Conservation (phyloP, 2,113 vertebrate genomes). For the Ondatra zibethicus region DNA sequence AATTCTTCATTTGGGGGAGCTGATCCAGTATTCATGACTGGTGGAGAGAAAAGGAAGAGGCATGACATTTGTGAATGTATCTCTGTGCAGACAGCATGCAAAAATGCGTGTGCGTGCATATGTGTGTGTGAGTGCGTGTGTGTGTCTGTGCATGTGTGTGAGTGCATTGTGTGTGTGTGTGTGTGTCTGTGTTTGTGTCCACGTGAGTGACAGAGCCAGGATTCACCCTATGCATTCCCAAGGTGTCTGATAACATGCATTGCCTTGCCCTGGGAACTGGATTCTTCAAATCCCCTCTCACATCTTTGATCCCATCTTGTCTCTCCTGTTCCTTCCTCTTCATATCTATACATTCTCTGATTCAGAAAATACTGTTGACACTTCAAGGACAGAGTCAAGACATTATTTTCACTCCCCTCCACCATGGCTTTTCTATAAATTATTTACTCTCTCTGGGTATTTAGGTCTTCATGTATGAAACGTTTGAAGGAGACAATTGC, state of each 20-base stretch:
- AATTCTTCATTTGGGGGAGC: neutral
- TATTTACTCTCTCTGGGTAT: neutral
- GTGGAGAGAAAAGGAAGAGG: neutral
- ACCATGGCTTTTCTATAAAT: neutral
- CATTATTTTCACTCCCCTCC: neutral
- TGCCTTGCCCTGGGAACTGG: neutral
- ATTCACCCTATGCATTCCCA: neutral
- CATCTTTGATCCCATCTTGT: neutral
- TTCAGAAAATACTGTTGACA: neutral
- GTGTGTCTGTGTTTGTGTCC: neutral
- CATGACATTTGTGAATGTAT: neutral
- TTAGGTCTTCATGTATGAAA: neutral
- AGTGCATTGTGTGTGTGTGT: fast-evolving
- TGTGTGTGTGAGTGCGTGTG: neutral
- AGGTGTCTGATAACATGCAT: neutral
- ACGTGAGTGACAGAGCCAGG: neutral
- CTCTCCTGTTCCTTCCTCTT: neutral
- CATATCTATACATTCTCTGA: neutral
- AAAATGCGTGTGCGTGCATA: too few relatives aligned
- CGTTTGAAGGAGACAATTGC: neutral
- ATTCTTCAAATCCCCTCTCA: neutral
- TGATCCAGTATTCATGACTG: too few relatives aligned
- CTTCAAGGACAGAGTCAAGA: neutral
- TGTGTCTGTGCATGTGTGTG: neutral
- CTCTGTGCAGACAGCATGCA: neutral